These are phyloP conservation scores for Meleagris gallopavo DNA, from an alignment of 2,113 vertebrate genomes.

Conservation along the genomic window DNA sequence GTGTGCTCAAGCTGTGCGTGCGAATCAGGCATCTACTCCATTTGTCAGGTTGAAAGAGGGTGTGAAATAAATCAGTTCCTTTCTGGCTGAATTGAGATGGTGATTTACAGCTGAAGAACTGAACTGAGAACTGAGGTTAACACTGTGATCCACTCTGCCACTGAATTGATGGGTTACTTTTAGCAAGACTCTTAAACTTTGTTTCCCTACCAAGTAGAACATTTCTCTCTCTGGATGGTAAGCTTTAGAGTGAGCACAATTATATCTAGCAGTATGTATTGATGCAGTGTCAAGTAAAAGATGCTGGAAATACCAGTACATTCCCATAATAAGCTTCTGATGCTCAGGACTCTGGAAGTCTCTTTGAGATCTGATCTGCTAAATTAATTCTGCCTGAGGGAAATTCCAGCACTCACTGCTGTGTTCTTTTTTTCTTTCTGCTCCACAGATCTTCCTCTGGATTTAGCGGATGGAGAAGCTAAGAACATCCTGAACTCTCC, in stretches of 20 bases:
- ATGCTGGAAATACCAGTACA: neutral
- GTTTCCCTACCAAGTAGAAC: neutral
- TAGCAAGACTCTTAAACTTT: neutral
- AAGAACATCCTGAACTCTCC: neutral
- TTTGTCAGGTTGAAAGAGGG: neutral
- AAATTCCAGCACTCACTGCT: neutral
- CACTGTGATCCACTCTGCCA: neutral
- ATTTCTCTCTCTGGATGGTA: neutral
- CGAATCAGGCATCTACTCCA: neutral
- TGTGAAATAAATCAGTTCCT: neutral
- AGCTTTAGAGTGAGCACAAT: neutral
- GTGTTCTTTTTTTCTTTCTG: neutral
- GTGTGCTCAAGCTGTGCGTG: neutral
- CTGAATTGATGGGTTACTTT: neutral
- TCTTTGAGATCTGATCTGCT: conserved; percentile 9
- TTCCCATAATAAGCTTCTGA: conserved; percentile 9
- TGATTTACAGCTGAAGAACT: neutral
- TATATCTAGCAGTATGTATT: neutral
- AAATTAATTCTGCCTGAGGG: conserved; percentile 2
- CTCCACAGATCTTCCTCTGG: conserved; percentile 78
- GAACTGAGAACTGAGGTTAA: neutral
- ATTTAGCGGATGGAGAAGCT: conserved; percentile 83
- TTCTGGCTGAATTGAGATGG: neutral
- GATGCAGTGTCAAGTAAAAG: neutral
- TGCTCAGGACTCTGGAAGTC: neutral